Conservation (phyloP, 2,113 vertebrate genomes). For the Nymphicus hollandicus region DNA sequence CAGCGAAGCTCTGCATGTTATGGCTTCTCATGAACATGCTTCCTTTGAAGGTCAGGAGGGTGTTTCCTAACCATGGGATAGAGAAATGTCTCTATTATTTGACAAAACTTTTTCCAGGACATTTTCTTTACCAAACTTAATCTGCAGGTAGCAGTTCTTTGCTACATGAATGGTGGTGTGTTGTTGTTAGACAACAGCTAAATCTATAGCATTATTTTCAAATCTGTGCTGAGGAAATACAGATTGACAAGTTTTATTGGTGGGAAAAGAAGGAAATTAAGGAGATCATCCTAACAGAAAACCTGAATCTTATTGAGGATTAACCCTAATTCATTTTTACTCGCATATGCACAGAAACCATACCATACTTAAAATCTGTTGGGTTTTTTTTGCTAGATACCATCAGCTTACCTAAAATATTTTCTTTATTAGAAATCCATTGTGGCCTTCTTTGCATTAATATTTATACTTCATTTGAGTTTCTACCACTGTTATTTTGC, state of each 20-base stretch:
- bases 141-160: not conserved
- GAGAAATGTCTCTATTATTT: not conserved
- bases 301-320: not conserved
- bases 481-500: constrained; percentile 34
- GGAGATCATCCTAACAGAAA: not conserved
- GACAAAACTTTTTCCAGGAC: not conserved
- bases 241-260: not conserved
- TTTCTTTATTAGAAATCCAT: not conserved
- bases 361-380: not conserved
- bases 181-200: not conserved
- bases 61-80: not conserved
- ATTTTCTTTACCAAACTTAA: not conserved
- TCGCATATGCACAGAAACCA: not conserved
- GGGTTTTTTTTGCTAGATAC: not conserved
- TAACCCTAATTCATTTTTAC: not conserved
- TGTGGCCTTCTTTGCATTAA: constrained; percentile 15
- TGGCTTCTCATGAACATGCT: not conserved
- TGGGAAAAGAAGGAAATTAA: not conserved
- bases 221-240: not conserved
- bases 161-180: not conserved
- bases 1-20: not conserved
- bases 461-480: constrained; percentile 33
- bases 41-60: not conserved
- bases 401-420: not conserved
- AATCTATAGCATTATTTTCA: not conserved